Conservation (phyloP, 2,113 vertebrate species). For the Hymenochirus boettgeri region DNA sequence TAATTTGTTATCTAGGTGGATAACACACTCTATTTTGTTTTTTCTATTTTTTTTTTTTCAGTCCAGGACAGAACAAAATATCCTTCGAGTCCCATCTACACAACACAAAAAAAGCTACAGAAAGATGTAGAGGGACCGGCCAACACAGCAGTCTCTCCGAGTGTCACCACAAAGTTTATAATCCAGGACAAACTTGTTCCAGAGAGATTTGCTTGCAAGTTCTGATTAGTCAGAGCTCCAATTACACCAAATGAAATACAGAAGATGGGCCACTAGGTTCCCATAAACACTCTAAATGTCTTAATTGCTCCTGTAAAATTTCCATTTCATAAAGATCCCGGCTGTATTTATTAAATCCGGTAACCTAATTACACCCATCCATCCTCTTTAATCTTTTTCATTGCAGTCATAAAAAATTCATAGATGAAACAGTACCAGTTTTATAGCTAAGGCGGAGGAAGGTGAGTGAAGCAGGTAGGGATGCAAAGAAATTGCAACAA, state of each 20-base stretch:
- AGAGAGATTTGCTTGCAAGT: conserved; percentile 1
- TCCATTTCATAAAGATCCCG: conserved; percentile 27
- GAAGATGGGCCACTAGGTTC: conserved; percentile 16
- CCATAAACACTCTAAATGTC: conserved; percentile 16
- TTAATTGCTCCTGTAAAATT: conserved; percentile 25
- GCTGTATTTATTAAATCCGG: conserved; percentile 25
- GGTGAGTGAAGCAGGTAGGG: conserved; percentile 5
- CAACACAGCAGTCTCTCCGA: conserved; percentile 12
- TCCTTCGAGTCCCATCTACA: conserved; percentile 10
- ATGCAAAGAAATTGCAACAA: not conserved
- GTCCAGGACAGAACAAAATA: conserved; percentile 12
- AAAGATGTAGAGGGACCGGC: conserved; percentile 4
- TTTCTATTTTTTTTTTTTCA: not conserved
- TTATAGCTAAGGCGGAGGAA: conserved; percentile 5
- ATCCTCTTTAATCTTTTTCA: conserved; percentile 24
- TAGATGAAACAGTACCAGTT: conserved; percentile 11
- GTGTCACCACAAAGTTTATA: conserved; percentile 20
- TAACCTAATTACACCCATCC: conserved; percentile 28
- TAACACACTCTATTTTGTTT: not conserved
- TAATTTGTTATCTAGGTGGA: not conserved
- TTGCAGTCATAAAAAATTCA: conserved; percentile 23
- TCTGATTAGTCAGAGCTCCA: conserved; percentile 19
- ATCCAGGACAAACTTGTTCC: conserved; percentile 11
- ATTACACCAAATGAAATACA: conserved; percentile 28
- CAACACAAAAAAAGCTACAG: not conserved